Base-by-base conservation (phyloP, 1,140 invertebrate genomes). In the Drosophila takahashii region DNA sequence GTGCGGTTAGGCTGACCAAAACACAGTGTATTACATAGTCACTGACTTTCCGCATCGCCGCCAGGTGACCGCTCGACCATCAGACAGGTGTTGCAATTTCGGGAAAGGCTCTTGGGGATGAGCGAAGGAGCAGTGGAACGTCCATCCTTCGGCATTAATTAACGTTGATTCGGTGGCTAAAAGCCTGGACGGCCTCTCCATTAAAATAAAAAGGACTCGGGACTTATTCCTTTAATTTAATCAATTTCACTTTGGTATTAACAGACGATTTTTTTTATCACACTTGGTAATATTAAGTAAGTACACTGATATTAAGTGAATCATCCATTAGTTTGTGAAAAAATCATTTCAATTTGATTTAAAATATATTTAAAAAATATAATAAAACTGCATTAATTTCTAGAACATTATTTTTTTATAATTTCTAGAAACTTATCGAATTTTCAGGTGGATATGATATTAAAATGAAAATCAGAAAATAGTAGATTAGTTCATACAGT, bases 1-100 rank as follows among this genome's bases (percentile, higher is more conserved):
- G 79, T 87, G 84, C 81, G 84, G 84, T 89, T 89, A 89, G 84
- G 79, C 84, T 78, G 84, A 89, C 84, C 84, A 89, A 71, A 89
- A 89, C 84, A 89, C 85, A 51, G 73, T 89, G 84, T 89, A 84
- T 84, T 77, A 89, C 84, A 89, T 84, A 80, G 79, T 89, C 84
- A 90, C 81, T 89, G 84, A 90, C 79, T 89, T 81, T 79, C 77
- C 64, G 73, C 71, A 81, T 62, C 57, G 69, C 44, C 73, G 77
- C 59, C 77, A 77, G 61, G 56, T 61, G 60, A 34, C 29, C 47
- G 39, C 37, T 37, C 66, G 41, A 61, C 75, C 75, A 27, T 22
- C 47, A 47, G 70, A 77, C 83, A 89, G 84, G 79, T 89, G 84
- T 65, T 71, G 61, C 83, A 64, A 56, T 60, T 77, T 58, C 41